Percentiles rank a stretch among this genome's conserved stretches.
Conservation (phyloP, 2,113 vertebrate genomes). For the Rana temporaria region DNA sequence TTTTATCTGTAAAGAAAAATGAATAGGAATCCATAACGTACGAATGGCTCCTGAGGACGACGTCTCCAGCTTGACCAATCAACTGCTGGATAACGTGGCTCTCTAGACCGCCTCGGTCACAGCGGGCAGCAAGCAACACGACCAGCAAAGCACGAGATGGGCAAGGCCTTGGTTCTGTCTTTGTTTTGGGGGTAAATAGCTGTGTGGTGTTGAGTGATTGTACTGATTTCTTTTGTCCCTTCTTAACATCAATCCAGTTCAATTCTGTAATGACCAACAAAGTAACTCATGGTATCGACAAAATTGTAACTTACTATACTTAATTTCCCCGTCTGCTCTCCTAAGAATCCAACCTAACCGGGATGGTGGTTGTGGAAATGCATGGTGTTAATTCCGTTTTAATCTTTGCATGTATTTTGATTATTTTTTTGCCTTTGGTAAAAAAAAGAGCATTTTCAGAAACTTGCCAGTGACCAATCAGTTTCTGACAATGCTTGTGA, state of each 20-base stretch:
- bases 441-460: conserved; percentile 72
- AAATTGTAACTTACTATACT: conserved; percentile 68
- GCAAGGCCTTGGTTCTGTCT: conserved; percentile 82
- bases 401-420: conserved; percentile 82
- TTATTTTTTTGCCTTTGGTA: conserved; percentile 65
- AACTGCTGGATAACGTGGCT: conserved; percentile 75
- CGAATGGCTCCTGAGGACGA: conserved; percentile 85
- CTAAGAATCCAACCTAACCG: conserved; percentile 67
- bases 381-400: conserved; percentile 75
- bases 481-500: conserved; percentile 74
- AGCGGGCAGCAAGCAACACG: conserved; percentile 75
- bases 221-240: conserved; percentile 81
- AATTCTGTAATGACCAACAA: conserved; percentile 73
- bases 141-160: conserved; percentile 80
- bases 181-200: conserved; percentile 89
- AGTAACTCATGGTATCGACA: conserved; percentile 70
- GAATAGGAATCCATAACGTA: conserved; percentile 78
- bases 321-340: conserved; percentile 40
- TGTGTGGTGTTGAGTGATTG: conserved; percentile 88
- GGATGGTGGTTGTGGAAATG: conserved; percentile 74
- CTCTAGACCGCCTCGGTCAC: conserved; percentile 75
- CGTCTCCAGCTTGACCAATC: conserved; percentile 78
- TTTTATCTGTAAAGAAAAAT: conserved; percentile 75
- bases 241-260: conserved; percentile 79
- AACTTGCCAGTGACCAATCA: conserved; percentile 33